These are phyloP conservation scores for Myodes glareolus DNA, from an alignment of 2,113 vertebrate species.

Conservation along the genomic window DNA sequence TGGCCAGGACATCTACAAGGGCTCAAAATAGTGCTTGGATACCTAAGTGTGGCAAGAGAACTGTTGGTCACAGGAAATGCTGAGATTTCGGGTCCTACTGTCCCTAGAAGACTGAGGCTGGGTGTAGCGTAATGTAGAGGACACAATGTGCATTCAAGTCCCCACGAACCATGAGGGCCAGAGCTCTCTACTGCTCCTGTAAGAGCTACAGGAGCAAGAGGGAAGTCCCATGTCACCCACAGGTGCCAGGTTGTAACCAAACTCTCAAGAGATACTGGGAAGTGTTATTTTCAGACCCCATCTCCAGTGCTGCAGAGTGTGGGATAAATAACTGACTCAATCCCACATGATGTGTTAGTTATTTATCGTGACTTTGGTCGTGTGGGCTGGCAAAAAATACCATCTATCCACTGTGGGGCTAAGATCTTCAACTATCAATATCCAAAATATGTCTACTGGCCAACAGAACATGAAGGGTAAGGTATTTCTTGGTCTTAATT, in stretches of 20 bases:
- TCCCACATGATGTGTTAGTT: not conserved
- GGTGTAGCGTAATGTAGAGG: accelerated
- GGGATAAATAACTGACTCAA: not conserved
- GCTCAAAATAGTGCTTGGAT: too few species aligned
- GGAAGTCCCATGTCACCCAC: too few species aligned
- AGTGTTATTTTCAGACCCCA: not conserved
- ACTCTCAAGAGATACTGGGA: not conserved
- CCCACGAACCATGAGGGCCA: too few species aligned
- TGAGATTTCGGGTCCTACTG: too few species aligned
- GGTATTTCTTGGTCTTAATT: not conserved
- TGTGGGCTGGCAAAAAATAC: not conserved
- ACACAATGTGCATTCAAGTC: accelerated
- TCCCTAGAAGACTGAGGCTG: too few species aligned
- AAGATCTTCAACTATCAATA: not conserved
- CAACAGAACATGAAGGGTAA: not conserved
- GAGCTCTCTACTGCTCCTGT: not conserved
- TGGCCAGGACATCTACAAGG: not conserved
- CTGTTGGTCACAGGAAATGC: not conserved
- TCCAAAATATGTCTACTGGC: not conserved
- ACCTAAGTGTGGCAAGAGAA: not conserved
- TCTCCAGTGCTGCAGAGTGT: not conserved
- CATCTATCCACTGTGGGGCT: not conserved
- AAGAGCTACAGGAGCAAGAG: not conserved
- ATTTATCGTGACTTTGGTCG: not conserved
- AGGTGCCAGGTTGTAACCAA: not conserved